phyloP scores from a whole-genome alignment of 2,113 vertebrate genomes.

The Indicator indicator region DNA sequence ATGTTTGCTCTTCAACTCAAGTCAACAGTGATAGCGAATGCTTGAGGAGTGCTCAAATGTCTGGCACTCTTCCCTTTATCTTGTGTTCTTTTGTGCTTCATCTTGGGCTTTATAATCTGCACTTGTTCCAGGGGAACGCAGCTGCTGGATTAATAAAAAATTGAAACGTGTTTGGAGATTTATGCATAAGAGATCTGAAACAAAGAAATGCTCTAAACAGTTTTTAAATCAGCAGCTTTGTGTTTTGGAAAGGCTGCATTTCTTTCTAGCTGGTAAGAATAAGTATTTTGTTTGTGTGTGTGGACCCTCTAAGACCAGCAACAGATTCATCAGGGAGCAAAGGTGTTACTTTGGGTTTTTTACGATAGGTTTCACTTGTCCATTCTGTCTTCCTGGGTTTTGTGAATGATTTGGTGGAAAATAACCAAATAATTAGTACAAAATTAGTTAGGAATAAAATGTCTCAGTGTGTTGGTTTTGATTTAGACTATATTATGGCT shows the following conservation, averaged over 20 bases:
- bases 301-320: not conserved
- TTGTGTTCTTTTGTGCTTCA: conserved; percentile 10
- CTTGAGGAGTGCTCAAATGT: not conserved
- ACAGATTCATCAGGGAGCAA: not conserved
- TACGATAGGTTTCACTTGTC: not conserved
- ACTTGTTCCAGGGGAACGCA: conserved; percentile 49
- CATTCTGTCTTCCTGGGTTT: not conserved
- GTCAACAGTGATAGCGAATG: not conserved
- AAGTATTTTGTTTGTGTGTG: not conserved
- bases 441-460: not conserved
- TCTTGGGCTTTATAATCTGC: conserved; percentile 23
- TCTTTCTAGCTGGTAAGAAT: not conserved
- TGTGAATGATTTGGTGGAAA: not conserved
- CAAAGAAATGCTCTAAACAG: not conserved
- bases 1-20: not conserved
- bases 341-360: not conserved
- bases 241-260: not conserved
- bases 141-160: conserved; percentile 63
- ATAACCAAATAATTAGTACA: not conserved
- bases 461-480: not conserved
- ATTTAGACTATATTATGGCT: not conserved
- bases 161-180: conserved; percentile 24
- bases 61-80: conserved; percentile 29
- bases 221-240: not conserved
- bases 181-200: not conserved